phyloP scores from a whole-genome alignment of 2,797 vertebrate genomes.

The Dermochelys coriacea region DNA sequence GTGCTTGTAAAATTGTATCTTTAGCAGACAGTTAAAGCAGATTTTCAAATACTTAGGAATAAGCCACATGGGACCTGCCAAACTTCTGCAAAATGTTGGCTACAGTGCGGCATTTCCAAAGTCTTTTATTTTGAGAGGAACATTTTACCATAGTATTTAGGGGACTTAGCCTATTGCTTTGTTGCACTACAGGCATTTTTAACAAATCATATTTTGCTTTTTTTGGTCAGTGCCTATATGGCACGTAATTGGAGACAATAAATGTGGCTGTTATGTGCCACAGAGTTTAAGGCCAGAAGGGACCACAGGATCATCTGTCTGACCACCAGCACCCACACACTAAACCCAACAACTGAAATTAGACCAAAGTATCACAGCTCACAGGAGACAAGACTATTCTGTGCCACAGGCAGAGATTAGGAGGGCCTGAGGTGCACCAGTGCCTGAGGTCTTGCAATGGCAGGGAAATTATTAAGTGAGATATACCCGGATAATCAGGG shows the following conservation, averaged over 20 bases:
- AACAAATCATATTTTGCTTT: background rate
- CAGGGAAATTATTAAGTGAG: background rate
- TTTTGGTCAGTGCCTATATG: background rate
- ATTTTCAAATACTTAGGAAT: background rate
- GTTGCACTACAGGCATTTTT: background rate
- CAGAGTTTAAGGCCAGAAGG: background rate
- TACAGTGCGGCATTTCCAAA: background rate
- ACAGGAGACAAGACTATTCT: background rate
- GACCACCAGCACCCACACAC: background rate
- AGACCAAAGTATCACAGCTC: background rate
- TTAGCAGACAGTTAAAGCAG: background rate
- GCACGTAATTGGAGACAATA: background rate
- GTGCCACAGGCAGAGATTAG: background rate
- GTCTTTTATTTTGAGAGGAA: background rate
- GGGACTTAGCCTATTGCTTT: background rate
- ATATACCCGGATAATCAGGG: background rate
- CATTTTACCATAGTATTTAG: background rate
- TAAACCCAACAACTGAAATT: background rate
- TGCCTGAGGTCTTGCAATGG: background rate
- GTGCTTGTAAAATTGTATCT: background rate
- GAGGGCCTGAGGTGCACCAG: background rate
- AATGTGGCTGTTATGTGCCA: background rate
- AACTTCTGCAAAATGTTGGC: background rate
- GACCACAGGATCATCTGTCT: background rate
- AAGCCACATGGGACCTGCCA: background rate